Conservation (phyloP, 2,888 invertebrate genomes). For the Teleogryllus oceanicus region DNA sequence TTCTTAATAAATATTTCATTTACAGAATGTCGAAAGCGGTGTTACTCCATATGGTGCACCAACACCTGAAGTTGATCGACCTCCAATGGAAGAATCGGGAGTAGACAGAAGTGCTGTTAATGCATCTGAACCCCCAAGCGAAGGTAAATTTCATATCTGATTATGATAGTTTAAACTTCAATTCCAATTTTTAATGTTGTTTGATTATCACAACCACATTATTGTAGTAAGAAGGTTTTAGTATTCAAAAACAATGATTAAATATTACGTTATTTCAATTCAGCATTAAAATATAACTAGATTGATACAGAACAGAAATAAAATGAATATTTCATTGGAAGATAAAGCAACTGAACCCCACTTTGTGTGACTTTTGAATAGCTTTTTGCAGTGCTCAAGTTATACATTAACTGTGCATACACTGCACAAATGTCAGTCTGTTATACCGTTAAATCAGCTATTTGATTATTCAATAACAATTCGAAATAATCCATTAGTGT, state of each 20-base stretch:
- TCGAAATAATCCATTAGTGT: too few relatives aligned
- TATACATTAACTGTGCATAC: too few relatives aligned
- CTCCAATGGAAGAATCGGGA: conserved; percentile 30
- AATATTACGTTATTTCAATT: too few relatives aligned
- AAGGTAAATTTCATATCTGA: not conserved
- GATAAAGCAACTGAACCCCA: too few relatives aligned
- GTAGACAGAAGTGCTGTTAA: not conserved
- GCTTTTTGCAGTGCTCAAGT: too few relatives aligned
- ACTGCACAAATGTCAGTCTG: too few relatives aligned
- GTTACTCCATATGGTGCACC: conserved; percentile 26
- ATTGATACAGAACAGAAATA: too few relatives aligned
- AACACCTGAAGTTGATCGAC: conserved; percentile 28
- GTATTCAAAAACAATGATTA: too few relatives aligned
- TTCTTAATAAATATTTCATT: not conserved
- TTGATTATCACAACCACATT: not conserved
- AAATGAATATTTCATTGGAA: too few relatives aligned
- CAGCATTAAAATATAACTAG: not conserved
- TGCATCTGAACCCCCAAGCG: not conserved
- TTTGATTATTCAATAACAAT: too few relatives aligned
- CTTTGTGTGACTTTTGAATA: too few relatives aligned
- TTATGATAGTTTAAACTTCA: not conserved
- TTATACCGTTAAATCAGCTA: too few relatives aligned
- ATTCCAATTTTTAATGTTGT: not conserved
- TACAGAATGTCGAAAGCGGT: conserved; percentile 28
- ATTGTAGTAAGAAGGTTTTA: not conserved